Percentiles rank a stretch among this genome's conserved stretches.
Conservation (phyloP, 2,113 vertebrate species). For the Gallinago paraguaiae region DNA sequence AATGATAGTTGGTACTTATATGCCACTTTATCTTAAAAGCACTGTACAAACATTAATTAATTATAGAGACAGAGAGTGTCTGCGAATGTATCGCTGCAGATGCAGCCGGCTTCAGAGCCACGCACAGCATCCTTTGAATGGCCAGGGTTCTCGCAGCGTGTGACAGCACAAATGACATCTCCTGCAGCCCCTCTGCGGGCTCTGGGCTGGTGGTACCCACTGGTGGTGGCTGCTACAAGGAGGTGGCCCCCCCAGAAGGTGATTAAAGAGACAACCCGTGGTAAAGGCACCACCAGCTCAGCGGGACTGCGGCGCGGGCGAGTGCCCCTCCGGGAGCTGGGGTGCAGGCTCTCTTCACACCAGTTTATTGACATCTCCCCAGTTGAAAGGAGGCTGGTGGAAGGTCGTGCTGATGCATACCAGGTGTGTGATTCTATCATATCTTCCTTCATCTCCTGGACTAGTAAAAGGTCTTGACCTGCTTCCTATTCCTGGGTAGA, state of each 20-base stretch:
- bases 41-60: conserved; percentile 57
- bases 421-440: background rate
- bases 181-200: background rate
- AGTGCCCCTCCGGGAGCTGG: background rate
- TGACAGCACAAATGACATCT: background rate
- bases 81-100: conserved; percentile 15
- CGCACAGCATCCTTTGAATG: background rate
- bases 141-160: background rate
- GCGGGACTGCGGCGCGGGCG: accelerated
- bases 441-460: background rate
- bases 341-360: background rate
- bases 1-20: conserved; percentile 32
- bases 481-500: background rate
- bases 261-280: background rate
- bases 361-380: accelerated
- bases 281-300: accelerated
- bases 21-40: conserved; percentile 58
- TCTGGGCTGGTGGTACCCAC: background rate
- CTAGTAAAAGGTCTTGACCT: background rate
- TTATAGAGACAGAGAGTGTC: conserved; percentile 20
- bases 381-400: background rate
- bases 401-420: accelerated
- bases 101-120: background rate
- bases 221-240: background rate
- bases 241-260: background rate